These are phyloP conservation scores for Iphiclides podalirius DNA, from an alignment of 2,888 invertebrate genomes.

Conservation along the genomic window DNA sequence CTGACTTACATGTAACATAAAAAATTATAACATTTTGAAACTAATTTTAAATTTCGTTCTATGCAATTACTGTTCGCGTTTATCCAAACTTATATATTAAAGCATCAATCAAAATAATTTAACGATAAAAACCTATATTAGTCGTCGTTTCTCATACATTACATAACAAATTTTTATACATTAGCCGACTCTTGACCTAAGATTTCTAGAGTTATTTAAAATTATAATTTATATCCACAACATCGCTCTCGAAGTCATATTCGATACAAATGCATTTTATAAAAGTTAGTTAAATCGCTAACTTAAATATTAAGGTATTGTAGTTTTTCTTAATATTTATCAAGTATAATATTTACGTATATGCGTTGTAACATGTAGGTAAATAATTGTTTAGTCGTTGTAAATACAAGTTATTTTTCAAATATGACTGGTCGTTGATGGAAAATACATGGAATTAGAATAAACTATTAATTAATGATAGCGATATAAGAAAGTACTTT, in stretches of 20 bases:
- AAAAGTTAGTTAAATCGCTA: background rate
- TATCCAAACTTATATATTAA: too few relatives aligned
- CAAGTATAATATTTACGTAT: conserved; percentile 10
- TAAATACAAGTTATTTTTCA: conserved; percentile 16
- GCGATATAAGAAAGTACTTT: conserved; percentile 36
- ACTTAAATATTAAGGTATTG: background rate
- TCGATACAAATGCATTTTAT: background rate
- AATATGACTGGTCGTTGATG: conserved; percentile 25
- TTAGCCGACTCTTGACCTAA: background rate
- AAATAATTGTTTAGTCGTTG: conserved; percentile 15
- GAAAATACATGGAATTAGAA: conserved; percentile 27
- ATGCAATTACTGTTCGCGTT: too few relatives aligned
- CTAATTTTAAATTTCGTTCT: too few relatives aligned
- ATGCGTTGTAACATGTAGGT: conserved; percentile 14
- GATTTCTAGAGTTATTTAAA: background rate
- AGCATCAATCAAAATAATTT: too few relatives aligned
- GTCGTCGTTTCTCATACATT: background rate
- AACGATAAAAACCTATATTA: too few relatives aligned
- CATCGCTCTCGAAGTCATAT: background rate
- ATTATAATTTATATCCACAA: background rate
- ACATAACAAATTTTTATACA: too few relatives aligned
- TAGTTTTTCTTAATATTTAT: conserved; percentile 9
- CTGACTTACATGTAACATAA: too few relatives aligned
- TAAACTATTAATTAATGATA: conserved; percentile 27
- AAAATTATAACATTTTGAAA: too few relatives aligned